Evolutionary conservation across 2,797 vertebrate genomes (phyloP).

Genomic region (Mormyrus proboscirostris): DNA sequence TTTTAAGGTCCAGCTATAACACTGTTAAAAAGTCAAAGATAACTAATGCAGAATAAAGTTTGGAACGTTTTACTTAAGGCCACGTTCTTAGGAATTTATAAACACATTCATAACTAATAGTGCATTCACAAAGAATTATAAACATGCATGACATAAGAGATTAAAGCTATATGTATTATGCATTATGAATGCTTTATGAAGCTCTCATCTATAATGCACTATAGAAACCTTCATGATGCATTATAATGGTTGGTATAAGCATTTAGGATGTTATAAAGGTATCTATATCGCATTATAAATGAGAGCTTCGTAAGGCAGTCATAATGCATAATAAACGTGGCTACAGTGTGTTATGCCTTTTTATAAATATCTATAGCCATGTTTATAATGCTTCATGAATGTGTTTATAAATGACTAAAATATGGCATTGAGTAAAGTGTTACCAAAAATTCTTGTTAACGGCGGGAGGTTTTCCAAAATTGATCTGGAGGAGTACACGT

Average conservation of each 20-base stretch:
- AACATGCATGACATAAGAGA: background rate
- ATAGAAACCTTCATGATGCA: background rate
- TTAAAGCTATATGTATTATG: background rate
- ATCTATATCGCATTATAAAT: background rate
- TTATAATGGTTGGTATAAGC: background rate
- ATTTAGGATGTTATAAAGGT: background rate
- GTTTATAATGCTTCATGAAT: background rate
- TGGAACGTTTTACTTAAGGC: background rate
- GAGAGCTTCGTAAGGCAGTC: background rate
- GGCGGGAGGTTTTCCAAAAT: background rate
- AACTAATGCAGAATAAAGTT: background rate
- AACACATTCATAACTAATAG: background rate
- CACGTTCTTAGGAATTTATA: background rate
- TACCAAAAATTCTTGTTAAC: background rate
- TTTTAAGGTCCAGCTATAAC: background rate
- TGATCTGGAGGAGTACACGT: background rate
- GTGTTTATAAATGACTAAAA: background rate
- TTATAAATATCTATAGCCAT: background rate
- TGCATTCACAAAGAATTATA: background rate
- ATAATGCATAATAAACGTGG: background rate
- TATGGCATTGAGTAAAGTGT: background rate
- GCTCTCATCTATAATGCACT: background rate
- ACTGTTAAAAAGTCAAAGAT: background rate
- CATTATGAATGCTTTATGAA: background rate
- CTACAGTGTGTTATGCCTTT: background rate